Conservation (phyloP, 2,797 vertebrate species). For the Arnoldichthys spilopterus region DNA sequence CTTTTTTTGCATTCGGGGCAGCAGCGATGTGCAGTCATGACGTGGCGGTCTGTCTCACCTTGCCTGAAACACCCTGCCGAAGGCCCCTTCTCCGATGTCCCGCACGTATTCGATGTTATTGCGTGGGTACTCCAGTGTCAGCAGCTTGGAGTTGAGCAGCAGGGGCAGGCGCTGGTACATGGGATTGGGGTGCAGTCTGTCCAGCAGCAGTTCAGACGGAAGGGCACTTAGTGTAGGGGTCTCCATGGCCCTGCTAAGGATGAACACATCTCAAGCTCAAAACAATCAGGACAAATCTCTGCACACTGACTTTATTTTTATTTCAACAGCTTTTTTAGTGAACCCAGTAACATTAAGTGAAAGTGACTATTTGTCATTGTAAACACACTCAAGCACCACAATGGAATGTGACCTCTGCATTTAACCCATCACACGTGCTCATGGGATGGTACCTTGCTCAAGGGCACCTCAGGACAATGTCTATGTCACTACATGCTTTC, state of each 20-base stretch:
- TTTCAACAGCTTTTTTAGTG: too few species aligned
- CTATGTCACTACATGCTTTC: too few species aligned
- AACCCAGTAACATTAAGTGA: too few species aligned
- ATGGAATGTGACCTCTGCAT: too few species aligned
- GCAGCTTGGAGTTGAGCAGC: conserved; percentile 92
- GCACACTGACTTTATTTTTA: neutral
- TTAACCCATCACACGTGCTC: too few species aligned
- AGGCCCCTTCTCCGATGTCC: conserved; percentile 97
- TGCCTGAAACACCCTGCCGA: conserved; percentile 97
- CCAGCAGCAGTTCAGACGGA: conserved; percentile 92
- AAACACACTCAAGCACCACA: too few species aligned
- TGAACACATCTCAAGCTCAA: conserved; percentile 1
- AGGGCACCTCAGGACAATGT: too few species aligned
- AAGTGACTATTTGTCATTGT: too few species aligned
- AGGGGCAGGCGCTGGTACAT: conserved; percentile 98
- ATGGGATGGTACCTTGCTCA: too few species aligned
- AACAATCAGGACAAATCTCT: neutral
- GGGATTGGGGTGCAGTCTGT: conserved; percentile 94
- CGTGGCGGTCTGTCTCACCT: conserved; percentile 73
- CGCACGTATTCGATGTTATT: conserved; percentile 98
- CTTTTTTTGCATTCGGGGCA: conserved; percentile 2
- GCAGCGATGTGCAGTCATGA: conserved; percentile 10
- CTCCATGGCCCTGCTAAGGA: conserved; percentile 80
- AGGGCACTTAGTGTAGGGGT: conserved; percentile 87
- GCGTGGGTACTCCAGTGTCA: conserved; percentile 93